These are phyloP conservation scores for Xenops minutus DNA, from an alignment of 2,797 vertebrate genomes.

Conservation along the genomic window DNA sequence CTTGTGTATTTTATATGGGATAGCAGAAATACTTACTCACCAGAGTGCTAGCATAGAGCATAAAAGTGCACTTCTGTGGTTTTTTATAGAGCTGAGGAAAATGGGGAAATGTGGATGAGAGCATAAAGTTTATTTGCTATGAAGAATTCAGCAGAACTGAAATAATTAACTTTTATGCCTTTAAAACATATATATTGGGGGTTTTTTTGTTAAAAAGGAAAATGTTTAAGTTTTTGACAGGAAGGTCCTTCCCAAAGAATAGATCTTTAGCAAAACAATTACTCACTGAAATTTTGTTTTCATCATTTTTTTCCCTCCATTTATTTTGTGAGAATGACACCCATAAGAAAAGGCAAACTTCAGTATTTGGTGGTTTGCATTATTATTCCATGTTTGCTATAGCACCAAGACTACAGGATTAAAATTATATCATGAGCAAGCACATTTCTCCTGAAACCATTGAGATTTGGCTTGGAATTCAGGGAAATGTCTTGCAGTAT, in stretches of 20 bases:
- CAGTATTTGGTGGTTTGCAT: not conserved
- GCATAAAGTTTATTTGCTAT: not conserved
- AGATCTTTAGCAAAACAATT: not conserved
- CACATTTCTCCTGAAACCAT: not conserved
- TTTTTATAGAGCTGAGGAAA: not conserved
- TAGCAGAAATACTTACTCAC: not conserved
- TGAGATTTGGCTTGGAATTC: not conserved
- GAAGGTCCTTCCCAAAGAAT: not conserved
- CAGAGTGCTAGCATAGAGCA: accelerated
- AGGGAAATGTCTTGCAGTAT: not conserved
- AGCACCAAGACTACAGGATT: not conserved
- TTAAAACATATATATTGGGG: not conserved
- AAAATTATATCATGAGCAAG: not conserved
- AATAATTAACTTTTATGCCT: not conserved
- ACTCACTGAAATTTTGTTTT: not conserved
- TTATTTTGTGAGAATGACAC: not conserved
- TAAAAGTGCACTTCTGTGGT: not conserved
- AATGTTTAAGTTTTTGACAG: not conserved
- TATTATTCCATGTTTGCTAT: not conserved
- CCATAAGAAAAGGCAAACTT: not conserved
- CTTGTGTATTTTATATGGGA: not conserved
- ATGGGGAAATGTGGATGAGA: not conserved
- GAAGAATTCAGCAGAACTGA: not conserved
- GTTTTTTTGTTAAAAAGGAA: not conserved
- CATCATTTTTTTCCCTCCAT: not conserved